Percentiles rank a stretch among this genome's conserved stretches.
These are phyloP conservation scores for Scelioninae gen. 1 DNA, from an alignment of 2,888 invertebrate genomes.

Conservation along the genomic window DNA sequence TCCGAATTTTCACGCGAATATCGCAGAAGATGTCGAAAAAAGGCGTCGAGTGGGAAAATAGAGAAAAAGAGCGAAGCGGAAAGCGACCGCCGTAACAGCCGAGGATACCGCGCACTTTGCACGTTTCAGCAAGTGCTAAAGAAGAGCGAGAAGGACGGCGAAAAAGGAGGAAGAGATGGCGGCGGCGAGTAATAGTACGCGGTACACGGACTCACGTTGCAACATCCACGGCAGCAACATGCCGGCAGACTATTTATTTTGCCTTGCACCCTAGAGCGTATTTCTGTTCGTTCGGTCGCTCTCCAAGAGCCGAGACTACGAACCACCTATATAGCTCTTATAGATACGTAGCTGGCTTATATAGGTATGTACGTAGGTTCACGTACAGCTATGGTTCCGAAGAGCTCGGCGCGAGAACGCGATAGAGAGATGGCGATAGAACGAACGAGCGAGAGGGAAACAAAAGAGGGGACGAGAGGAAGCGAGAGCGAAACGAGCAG, in stretches of 20 bases:
- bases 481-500: slow-evolving; percentile 60
- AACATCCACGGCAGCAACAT: slow-evolving; percentile 68
- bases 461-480: slow-evolving; percentile 25
- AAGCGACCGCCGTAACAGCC: slow-evolving; percentile 55
- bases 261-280: slow-evolving; percentile 71
- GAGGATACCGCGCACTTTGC: slow-evolving; percentile 67
- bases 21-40: slow-evolving; percentile 31
- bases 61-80: slow-evolving; percentile 33
- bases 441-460: slow-evolving; percentile 19
- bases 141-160: slow-evolving; percentile 54
- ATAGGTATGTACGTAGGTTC: slow-evolving; percentile 61
- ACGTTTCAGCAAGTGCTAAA: slow-evolving; percentile 68
- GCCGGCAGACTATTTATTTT: slow-evolving; percentile 73
- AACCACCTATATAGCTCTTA: slow-evolving; percentile 59
- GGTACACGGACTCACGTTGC: slow-evolving; percentile 63
- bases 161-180: slow-evolving; percentile 35
- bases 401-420: slow-evolving; percentile 37
- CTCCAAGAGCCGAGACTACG: slow-evolving; percentile 53
- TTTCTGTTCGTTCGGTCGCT: slow-evolving; percentile 68
- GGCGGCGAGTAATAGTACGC: slow-evolving; percentile 59
- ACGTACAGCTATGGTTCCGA: slow-evolving; percentile 66
- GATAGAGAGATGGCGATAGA: slow-evolving; percentile 23
- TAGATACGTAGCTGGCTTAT: slow-evolving; percentile 62
- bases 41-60: slow-evolving; percentile 35
- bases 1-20: slow-evolving; percentile 43